Evolutionary conservation across 2,113 vertebrate genomes (phyloP).

Genomic region (Psilopogon haemacephalus): DNA sequence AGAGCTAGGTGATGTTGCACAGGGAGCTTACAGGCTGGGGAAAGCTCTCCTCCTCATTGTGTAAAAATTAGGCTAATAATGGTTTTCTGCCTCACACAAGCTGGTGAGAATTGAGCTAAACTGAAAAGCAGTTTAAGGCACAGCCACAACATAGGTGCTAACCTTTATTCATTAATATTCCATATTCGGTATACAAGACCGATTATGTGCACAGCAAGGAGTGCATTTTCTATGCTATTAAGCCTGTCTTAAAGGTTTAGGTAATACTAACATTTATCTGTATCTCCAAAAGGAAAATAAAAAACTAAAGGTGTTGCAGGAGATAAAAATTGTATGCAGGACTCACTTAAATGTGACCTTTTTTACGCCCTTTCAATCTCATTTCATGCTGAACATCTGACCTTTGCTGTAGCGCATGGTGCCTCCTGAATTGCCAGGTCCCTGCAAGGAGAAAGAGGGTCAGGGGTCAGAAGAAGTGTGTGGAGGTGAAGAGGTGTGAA

Average conservation of each 20-base stretch:
- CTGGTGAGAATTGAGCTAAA: constrained; percentile 34
- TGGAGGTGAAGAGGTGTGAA: background rate
- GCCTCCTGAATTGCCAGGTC: background rate
- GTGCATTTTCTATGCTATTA: background rate
- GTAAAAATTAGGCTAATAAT: constrained; percentile 35
- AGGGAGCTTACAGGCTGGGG: background rate
- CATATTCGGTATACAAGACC: background rate
- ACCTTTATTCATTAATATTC: constrained; percentile 30
- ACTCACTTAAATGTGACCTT: background rate
- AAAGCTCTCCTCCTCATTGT: background rate
- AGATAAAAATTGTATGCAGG: background rate
- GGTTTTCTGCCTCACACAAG: constrained; percentile 8
- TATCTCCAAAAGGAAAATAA: background rate
- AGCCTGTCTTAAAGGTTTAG: background rate
- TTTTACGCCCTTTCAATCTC: background rate
- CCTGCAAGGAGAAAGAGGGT: background rate
- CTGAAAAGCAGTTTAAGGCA: constrained; percentile 22
- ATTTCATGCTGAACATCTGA: constrained; percentile 14
- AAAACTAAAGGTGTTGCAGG: background rate
- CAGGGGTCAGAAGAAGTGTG: background rate
- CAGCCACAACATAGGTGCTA: background rate
- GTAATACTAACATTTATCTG: background rate
- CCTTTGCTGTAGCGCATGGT: background rate
- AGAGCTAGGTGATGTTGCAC: background rate
- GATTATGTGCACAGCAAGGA: background rate